Base-by-base conservation (phyloP, 2,797 vertebrate genomes). In the Sebastes diaconus region DNA sequence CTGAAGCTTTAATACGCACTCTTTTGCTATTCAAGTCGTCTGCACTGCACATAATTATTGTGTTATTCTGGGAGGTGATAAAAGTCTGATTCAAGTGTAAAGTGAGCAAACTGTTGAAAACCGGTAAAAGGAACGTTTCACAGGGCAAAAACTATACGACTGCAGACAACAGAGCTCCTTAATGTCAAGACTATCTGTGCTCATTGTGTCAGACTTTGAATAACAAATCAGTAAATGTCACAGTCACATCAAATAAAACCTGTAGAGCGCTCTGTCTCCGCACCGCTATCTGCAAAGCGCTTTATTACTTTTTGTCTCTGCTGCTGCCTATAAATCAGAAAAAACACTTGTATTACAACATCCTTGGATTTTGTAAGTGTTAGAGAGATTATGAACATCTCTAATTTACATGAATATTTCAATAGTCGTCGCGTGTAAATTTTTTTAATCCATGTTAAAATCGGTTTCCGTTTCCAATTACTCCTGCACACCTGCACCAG, bases 141-240 rank as follows among this genome's bases (percentile, higher is more conserved):
- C 4, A 18, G 25, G 42, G 18, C 42, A 42, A 60, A 60, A 83
- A 57, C 52, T 60, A 42, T 42, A 50, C 39, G 39, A 67, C 64
- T 32, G 29, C 32, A 76, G 79, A 75, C 24, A 73, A 46, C 9
- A 25, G 55, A 76, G 42, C 52, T 77, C 64, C 75, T 73, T 86
- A 77, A 85, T 74, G 81, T 81, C 67, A 66, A 25, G 57, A 80
- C 79, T 66, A 86, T 79, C 76, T 86, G 84, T 67, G 59, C 80
- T 89, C 82, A 77, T 84, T 72, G 82, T 87, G 86, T 90, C 86
- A 88, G 50, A 65, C 58, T 68, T 83, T 90, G 78, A 91, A 83
- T 88, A 88, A 88, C 87, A 90, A 85, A 89, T 87, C 85, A 84
- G 84, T 77, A 87, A 85, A 90, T 77, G 83, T 81, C 87, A 77